Conservation (phyloP, 2,888 invertebrate species). For the Apoderus coryli region DNA sequence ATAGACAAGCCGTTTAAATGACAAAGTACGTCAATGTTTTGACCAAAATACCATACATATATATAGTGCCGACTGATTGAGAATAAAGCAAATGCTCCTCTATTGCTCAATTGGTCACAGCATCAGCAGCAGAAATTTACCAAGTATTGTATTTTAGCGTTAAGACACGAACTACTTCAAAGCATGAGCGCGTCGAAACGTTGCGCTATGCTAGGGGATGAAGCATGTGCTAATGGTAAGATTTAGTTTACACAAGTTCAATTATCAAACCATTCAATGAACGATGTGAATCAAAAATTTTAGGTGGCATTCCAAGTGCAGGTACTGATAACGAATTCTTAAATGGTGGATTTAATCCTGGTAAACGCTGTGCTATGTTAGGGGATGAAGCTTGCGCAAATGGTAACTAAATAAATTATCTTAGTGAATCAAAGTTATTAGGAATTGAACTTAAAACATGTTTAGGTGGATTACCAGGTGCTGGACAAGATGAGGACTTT, state of each 20-base stretch:
- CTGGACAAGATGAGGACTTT: constrained; percentile 19
- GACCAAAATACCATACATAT: no score
- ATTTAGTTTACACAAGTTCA: neutral
- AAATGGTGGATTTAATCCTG: constrained; percentile 17
- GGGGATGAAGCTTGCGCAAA: constrained; percentile 41
- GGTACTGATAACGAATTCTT: constrained; percentile 19
- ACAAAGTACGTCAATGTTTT: no score
- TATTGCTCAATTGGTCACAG: no score
- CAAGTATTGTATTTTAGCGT: no score
- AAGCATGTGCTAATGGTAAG: constrained; percentile 23
- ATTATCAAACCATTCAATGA: neutral
- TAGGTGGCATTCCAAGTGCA: constrained; percentile 18
- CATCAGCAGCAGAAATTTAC: no score
- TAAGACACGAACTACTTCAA: no score
- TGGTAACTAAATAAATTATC: constrained; percentile 24
- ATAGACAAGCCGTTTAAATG: no score
- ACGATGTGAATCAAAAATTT: neutral
- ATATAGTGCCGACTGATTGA: no score
- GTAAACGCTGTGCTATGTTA: constrained; percentile 29
- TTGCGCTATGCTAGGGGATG: constrained; percentile 36
- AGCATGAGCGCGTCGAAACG: constrained; percentile 17
- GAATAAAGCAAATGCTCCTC: no score
- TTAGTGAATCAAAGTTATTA: constrained; percentile 36
- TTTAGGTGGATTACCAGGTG: constrained; percentile 17
- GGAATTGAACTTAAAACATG: no score